Base-by-base conservation (phyloP, 2,888 invertebrate genomes). In the Holacanthella duospinosa region DNA sequence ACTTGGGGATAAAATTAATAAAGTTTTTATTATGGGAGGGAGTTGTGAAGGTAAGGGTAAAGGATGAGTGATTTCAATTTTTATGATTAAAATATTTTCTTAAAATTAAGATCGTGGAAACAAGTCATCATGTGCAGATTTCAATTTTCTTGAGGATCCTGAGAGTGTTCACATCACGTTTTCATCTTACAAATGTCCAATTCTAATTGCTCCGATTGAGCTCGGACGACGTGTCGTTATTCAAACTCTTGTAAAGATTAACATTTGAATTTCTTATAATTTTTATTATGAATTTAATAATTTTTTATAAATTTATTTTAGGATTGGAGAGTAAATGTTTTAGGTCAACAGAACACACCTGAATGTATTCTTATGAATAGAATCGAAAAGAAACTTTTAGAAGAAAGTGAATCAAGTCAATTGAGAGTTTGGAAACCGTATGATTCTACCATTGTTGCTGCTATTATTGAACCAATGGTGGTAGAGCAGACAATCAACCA, bases 71-170 rank as follows among this genome's bases (percentile, higher is more conserved):
- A n/a, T n/a, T n/a, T n/a, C n/a, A n/a, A n/a, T n/a, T n/a, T n/a
- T n/a, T n/a, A n/a, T n/a, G n/a, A n/a, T n/a, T n/a, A n/a, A n/a
- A n/a, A n/a, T n/a, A n/a, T n/a, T n/a, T n/a, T n/a, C n/a, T n/a
- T n/a, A n/a, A n/a, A n/a, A n/a, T n/a, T n/a, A n/a, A n/a, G n/a
- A n/a, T n/a, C 36, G 36, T 36, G 36, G 36, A 16, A 36, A 36
- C 36, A 36, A 9, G 9, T 9, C 36, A 16, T 16, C 36, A 9
- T 36, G 36, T 36, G 36, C 78, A 1, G 82, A 82, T 69, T 82
- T 80, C 74, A 82, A 82, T 73, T 82, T 82, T 67, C 74, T 75
- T 60, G 75, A 73, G 61, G 82, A 82, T 70, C 80, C 82, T 0
- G 82, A 82, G 69, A 78, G 81, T 0, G 82, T 81, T 0, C 73